Evolutionary conservation across 2,113 vertebrate species (phyloP).

Genomic region (Cisticola juncidis): DNA sequence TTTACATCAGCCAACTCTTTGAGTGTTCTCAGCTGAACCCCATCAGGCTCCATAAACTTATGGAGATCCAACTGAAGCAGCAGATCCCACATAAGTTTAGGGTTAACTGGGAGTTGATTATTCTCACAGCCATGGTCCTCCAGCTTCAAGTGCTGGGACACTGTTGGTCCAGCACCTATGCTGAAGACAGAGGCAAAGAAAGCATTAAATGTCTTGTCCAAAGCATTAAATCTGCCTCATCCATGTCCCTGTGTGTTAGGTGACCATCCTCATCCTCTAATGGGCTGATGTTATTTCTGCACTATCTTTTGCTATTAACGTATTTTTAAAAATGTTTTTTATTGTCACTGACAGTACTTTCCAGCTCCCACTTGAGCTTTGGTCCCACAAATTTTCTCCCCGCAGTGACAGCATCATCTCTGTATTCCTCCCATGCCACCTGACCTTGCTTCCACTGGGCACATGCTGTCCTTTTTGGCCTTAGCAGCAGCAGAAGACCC

Average conservation of each 20-base stretch:
- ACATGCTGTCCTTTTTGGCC: neutral
- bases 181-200: neutral
- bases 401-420: neutral
- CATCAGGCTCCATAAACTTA: neutral
- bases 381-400: neutral
- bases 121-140: neutral
- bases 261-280: neutral
- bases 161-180: accelerated
- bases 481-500: neutral
- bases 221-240: no score
- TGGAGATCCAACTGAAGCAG: neutral
- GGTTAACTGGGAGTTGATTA: neutral
- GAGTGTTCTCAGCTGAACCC: neutral
- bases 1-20: neutral
- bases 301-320: neutral
- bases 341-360: neutral
- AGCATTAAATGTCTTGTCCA: neutral
- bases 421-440: neutral
- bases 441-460: neutral
- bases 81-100: neutral
- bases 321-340: neutral
- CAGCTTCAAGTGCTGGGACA: neutral
- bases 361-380: neutral
- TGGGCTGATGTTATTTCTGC: neutral
- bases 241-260: neutral